phyloP scores from a whole-genome alignment of 2,113 vertebrate species.

The Recurvirostra avosetta region DNA sequence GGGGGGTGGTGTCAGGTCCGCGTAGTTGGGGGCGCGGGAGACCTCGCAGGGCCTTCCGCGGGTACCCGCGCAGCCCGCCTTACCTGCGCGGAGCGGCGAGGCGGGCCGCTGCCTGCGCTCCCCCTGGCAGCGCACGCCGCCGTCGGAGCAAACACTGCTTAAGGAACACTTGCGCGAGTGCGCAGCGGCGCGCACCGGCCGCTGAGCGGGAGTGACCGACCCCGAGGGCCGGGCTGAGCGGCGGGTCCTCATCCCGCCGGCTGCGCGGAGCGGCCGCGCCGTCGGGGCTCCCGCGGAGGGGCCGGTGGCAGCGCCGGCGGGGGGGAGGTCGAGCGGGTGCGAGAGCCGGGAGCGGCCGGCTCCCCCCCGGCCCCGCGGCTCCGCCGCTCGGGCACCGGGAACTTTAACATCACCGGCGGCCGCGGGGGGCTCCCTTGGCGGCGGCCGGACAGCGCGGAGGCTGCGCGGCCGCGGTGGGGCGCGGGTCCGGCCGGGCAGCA shows the following conservation, averaged over 20 bases:
- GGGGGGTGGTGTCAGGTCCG: background rate
- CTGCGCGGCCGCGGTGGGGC: background rate
- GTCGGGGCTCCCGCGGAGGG: background rate
- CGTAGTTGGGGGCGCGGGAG: background rate
- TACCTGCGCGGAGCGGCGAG: conserved; percentile 1
- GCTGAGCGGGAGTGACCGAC: background rate
- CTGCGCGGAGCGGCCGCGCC: background rate
- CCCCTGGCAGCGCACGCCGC: background rate
- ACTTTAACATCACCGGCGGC: background rate
- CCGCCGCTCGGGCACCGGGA: background rate
- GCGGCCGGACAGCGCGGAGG: background rate
- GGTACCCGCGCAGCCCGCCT: background rate
- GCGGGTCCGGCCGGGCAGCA: background rate
- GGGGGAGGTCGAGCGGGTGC: too few species aligned
- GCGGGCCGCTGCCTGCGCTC: background rate
- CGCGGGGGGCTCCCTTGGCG: background rate
- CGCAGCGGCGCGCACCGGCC: conserved; percentile 12
- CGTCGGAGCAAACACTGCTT: background rate
- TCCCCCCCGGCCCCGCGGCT: too few species aligned
- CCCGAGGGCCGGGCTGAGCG: background rate
- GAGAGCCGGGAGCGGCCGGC: background rate
- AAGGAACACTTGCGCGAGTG: conserved; percentile 4
- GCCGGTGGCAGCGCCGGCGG: background rate
- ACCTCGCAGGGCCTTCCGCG: background rate
- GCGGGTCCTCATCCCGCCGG: background rate